A percentile compares a stretch with the other conserved stretches of the same genome.
Conservation (phyloP, 2,888 invertebrate genomes). For the Pyrgus malvae region DNA sequence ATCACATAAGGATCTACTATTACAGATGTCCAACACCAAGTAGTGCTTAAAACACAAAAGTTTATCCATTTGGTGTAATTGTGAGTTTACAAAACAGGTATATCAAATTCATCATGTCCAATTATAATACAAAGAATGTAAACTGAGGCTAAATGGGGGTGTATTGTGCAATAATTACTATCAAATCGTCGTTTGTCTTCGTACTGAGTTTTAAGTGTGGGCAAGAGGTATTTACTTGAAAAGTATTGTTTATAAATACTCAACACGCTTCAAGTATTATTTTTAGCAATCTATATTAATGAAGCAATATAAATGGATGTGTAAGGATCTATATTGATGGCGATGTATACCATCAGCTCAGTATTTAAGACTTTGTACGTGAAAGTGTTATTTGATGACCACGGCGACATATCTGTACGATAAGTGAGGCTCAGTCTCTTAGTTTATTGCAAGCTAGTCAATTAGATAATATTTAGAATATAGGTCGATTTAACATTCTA, state of each 20-base stretch:
- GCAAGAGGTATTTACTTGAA: not conserved
- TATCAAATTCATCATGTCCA: not conserved
- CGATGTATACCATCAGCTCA: slow-evolving; percentile 13
- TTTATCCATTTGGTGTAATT: too few species aligned
- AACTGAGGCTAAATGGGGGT: not conserved
- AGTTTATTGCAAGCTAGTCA: slow-evolving; percentile 50
- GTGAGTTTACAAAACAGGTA: not conserved
- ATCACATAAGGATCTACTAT: too few species aligned
- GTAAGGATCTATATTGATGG: not conserved
- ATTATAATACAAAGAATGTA: not conserved
- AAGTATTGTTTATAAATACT: too few species aligned
- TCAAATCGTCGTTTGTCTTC: slow-evolving; percentile 2
- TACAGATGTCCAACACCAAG: too few species aligned
- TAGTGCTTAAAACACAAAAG: too few species aligned
- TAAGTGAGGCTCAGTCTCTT: slow-evolving; percentile 30
- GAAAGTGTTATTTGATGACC: slow-evolving; percentile 7
- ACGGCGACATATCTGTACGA: slow-evolving; percentile 18
- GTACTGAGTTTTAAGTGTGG: not conserved
- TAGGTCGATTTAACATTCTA: slow-evolving; percentile 16
- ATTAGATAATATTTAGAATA: slow-evolving; percentile 51
- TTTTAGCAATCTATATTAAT: not conserved
- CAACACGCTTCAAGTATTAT: not conserved
- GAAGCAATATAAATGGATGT: not conserved
- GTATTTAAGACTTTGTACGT: slow-evolving; percentile 14
- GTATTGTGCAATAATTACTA: not conserved